These are phyloP conservation scores for Anoncus sp. DNA, from an alignment of 2,888 invertebrate species.

Conservation along the genomic window DNA sequence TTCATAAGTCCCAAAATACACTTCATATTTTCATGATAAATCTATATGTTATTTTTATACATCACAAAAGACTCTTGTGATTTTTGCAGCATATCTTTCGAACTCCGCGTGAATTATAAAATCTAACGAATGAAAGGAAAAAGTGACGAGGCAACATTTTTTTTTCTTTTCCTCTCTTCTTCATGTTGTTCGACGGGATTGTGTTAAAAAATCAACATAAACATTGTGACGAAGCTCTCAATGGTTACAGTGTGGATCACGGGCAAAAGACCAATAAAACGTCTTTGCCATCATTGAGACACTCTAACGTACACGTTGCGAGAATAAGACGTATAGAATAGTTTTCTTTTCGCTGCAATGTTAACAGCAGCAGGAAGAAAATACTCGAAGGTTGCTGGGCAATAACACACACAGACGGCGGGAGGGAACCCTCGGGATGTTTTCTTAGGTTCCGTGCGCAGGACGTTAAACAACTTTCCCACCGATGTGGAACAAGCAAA, in stretches of 20 bases:
- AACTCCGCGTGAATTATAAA: not conserved
- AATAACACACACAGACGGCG: constrained; percentile 10
- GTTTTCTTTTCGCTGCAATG: constrained; percentile 32
- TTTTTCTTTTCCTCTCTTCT: no score
- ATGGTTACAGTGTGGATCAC: not conserved
- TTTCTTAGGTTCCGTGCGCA: constrained; percentile 52
- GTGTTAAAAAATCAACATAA: constrained; percentile 34
- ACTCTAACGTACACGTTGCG: constrained; percentile 6
- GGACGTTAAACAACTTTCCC: constrained; percentile 38
- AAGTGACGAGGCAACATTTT: constrained; percentile 5
- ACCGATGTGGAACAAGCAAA: not conserved
- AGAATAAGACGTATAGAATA: constrained; percentile 40
- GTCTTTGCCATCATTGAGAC: constrained; percentile 35
- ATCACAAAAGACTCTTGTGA: not conserved
- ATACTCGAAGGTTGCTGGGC: constrained; percentile 54
- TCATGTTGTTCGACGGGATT: constrained; percentile 6
- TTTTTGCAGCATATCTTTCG: constrained; percentile 6
- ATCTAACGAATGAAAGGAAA: constrained; percentile 13
- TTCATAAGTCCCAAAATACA: not conserved
- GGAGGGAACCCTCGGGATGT: constrained; percentile 29
- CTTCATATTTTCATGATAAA: not conserved
- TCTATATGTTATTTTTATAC: not conserved
- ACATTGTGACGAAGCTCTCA: constrained; percentile 21
- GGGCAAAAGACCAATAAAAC: constrained; percentile 35
- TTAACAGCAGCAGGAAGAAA: constrained; percentile 55